phyloP scores from a whole-genome alignment of 2,113 vertebrate species.

The Carassius carassius region DNA sequence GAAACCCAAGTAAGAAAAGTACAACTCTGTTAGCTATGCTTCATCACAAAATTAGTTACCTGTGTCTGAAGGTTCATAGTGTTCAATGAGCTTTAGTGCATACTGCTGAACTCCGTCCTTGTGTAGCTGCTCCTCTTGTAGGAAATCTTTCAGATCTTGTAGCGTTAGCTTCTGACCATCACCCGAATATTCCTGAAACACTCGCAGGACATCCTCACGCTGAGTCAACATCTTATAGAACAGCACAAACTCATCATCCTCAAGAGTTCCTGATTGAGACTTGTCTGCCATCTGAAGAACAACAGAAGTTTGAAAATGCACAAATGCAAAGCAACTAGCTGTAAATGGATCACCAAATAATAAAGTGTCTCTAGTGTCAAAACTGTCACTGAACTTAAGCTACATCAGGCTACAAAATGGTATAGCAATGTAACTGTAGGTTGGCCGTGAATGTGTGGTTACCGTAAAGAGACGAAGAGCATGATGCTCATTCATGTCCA shows the following conservation, averaged over 20 bases:
- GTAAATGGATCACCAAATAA: background rate
- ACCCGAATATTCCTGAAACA: slow-evolving; percentile 84
- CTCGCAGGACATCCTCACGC: slow-evolving; percentile 81
- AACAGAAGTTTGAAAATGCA: background rate
- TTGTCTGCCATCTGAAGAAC: slow-evolving; percentile 84
- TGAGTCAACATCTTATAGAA: slow-evolving; percentile 94
- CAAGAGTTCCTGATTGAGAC: slow-evolving; percentile 83
- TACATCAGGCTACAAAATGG: background rate
- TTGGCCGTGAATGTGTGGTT: slow-evolving; percentile 7
- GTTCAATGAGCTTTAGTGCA: slow-evolving; percentile 82
- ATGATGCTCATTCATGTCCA: slow-evolving; percentile 93
- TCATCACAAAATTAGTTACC: slow-evolving; percentile 68
- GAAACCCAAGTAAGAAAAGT: background rate
- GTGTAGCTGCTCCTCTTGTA: slow-evolving; percentile 85
- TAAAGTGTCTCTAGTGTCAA: background rate
- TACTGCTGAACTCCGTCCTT: slow-evolving; percentile 66
- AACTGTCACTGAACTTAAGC: background rate
- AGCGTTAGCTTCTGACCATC: slow-evolving; percentile 87
- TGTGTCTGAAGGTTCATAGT: slow-evolving; percentile 87
- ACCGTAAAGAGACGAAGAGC: slow-evolving; percentile 88
- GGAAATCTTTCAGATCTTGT: slow-evolving; percentile 86
- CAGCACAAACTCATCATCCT: slow-evolving; percentile 90
- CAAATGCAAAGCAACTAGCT: background rate
- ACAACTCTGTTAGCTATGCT: background rate
- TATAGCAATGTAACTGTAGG: background rate